A percentile compares a stretch with the other conserved stretches of the same genome.
Evolutionary conservation across 1,140 invertebrate species (phyloP).

Genomic region (Chironomus striatipennis): DNA sequence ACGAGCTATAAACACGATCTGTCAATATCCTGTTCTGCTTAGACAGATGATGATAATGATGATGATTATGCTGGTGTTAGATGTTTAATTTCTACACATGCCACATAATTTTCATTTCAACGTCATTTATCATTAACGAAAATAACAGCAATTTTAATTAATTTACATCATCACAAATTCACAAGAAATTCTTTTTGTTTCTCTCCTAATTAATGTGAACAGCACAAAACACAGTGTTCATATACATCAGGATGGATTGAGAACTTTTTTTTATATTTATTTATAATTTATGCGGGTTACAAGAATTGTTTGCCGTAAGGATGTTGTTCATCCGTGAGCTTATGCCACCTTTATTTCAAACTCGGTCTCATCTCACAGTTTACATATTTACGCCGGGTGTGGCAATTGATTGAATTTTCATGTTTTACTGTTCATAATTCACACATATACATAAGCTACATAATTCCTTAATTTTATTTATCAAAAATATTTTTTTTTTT

Average conservation of each 20-base stretch:
- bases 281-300: slow-evolving; percentile 12
- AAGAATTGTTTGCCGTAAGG: not conserved
- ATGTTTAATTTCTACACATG: not conserved
- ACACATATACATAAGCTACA: not conserved
- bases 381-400: not conserved
- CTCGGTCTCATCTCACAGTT: not conserved
- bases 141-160: not conserved
- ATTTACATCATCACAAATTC: slow-evolving; percentile 13
- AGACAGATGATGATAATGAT: not conserved
- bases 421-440: too few relatives aligned
- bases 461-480: not conserved
- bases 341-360: too few relatives aligned
- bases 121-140: not conserved
- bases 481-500: not conserved
- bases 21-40: not conserved
- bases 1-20: not conserved
- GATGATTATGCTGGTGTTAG: not conserved
- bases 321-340: too few relatives aligned
- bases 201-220: not conserved
- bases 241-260: not conserved
- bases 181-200: not conserved
- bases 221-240: not conserved
- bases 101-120: not conserved
- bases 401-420: not conserved
- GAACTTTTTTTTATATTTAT: not conserved